A percentile compares a stretch with the other conserved stretches of the same genome.
Evolutionary conservation across 2,797 vertebrate species (phyloP).

Genomic region (Champsocephalus esox): DNA sequence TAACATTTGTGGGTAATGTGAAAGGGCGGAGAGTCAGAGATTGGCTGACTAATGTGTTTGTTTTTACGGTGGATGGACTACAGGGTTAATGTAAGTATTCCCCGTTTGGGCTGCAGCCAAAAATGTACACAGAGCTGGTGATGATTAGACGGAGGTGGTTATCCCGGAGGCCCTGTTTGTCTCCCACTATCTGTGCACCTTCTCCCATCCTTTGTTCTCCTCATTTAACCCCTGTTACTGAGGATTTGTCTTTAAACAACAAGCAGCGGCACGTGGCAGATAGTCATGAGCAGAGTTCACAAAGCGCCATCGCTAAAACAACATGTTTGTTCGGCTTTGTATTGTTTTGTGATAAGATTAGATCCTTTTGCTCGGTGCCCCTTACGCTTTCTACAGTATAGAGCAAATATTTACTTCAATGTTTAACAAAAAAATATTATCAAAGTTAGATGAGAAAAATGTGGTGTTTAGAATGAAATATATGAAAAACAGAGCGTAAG

Average conservation of each 20-base stretch:
- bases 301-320: slow-evolving; percentile 18
- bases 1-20: slow-evolving; percentile 40
- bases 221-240: slow-evolving; percentile 48
- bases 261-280: slow-evolving; percentile 23
- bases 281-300: slow-evolving; percentile 31
- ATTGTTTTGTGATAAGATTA: background rate
- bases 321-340: slow-evolving; percentile 8
- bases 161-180: slow-evolving; percentile 33
- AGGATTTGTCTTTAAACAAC: slow-evolving; percentile 31
- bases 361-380: background rate
- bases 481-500: background rate
- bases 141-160: slow-evolving; percentile 56
- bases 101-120: slow-evolving; percentile 54
- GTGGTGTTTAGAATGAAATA: too few species aligned
- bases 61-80: slow-evolving; percentile 64
- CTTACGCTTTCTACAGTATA: background rate
- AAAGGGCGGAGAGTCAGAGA: slow-evolving; percentile 65
- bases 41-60: slow-evolving; percentile 61
- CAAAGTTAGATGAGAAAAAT: background rate
- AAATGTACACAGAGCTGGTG: slow-evolving; percentile 49
- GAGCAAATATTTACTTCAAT: background rate
- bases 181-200: slow-evolving; percentile 32
- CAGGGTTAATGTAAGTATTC: slow-evolving; percentile 67
- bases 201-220: slow-evolving; percentile 44
- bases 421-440: background rate